These are phyloP conservation scores for Lucilia cuprina DNA, from an alignment of 1,140 invertebrate genomes.

Conservation along the genomic window DNA sequence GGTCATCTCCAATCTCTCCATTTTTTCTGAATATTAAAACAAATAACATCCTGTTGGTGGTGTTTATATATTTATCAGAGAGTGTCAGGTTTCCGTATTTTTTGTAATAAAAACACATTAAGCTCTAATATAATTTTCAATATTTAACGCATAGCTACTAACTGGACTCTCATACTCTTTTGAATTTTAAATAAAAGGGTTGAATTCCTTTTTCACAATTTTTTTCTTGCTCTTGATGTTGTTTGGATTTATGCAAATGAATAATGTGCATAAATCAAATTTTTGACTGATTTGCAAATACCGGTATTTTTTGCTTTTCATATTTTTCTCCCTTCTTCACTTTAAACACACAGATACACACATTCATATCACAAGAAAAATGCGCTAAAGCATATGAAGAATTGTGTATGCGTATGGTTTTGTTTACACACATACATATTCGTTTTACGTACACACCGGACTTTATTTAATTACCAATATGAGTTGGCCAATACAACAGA, in stretches of 20 bases:
- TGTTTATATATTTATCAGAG: background rate
- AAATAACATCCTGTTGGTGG: background rate
- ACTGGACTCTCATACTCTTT: background rate
- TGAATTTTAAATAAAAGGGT: background rate
- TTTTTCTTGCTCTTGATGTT: background rate
- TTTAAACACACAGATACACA: background rate
- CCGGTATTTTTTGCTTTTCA: constrained; percentile 1
- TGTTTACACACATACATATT: background rate
- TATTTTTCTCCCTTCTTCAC: background rate
- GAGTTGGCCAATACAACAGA: constrained; percentile 30
- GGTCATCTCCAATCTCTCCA: background rate
- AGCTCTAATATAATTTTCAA: constrained; percentile 22
- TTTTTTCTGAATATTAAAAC: background rate
- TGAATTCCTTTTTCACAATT: background rate
- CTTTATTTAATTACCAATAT: constrained; percentile 41
- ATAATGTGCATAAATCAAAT: constrained; percentile 32
- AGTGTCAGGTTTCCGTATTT: background rate
- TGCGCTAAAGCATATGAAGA: background rate
- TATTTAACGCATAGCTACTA: background rate
- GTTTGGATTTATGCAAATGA: constrained; percentile 32
- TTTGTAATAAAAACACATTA: background rate
- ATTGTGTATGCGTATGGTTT: constrained; percentile 12
- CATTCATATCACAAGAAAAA: background rate
- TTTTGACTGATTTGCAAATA: constrained; percentile 31
- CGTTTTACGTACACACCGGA: background rate